Evolutionary conservation across 2,113 vertebrate species (phyloP), one percentile per base, ranked within the genome.

Genomic region (Limnothrissa miodon): DNA sequence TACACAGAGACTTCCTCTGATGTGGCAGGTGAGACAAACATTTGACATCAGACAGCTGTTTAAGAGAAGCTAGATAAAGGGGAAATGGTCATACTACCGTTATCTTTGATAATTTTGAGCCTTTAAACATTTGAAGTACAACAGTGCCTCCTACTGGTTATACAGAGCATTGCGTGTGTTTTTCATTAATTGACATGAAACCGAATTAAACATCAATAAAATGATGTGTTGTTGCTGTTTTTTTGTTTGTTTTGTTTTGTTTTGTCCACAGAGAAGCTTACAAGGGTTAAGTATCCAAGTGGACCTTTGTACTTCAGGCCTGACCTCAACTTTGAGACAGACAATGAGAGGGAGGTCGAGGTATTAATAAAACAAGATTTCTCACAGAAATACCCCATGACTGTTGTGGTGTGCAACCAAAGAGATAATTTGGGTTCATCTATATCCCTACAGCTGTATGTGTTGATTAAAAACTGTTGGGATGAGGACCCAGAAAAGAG

Each of bases 401-500:
- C 1, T 62, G 13, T n/a, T 62, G 13, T n/a, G 36, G 13, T 44
- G 3, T 62, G 33, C 13, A 81, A 46, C 44, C 23, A n/a, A 10
- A 45, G 10, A 4, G 39, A 45, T 5, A 19, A 45, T 51, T 23
- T 33, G 42, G 48, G 21, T 79, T 74, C 23, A 23, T 79, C 51
- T 17, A 8, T 46, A 23, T 42, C 13, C 74, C 11, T 51, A 13
- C 83, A 95, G 97, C 90, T 99, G 1, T 96, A 95, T 83, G 92
- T 92, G 33, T 93, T 99, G 82, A 96, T 99, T 86, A 96, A 95
- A 86, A 97, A 36, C 91, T 97, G 97, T 90, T 99, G 98, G 98
- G 98, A 99, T n/a, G 98, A 99, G 93, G 98, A 99, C 89, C 96
- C 97, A 56, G 98, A 99, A 82, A 97, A 96, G 89, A 96, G 98